Percentiles rank a stretch among this genome's conserved stretches.
phyloP scores from a whole-genome alignment of 1,140 invertebrate species.

The Sinonovacula constricta region DNA sequence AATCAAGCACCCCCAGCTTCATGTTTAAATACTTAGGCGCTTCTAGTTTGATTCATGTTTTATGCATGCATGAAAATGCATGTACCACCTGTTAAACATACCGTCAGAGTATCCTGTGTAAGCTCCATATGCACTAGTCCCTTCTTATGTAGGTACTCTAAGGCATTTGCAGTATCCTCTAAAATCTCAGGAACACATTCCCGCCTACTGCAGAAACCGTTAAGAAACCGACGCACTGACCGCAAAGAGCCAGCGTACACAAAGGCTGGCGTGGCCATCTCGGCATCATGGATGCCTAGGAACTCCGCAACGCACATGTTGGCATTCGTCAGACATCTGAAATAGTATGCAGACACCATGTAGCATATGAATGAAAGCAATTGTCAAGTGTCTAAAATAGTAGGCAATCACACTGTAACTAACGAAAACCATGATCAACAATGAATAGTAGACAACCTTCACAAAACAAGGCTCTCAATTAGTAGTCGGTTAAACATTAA shows the following conservation, averaged over 20 bases:
- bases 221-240: slow-evolving; percentile 50
- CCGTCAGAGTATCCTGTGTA: slow-evolving; percentile 65
- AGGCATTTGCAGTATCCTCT: slow-evolving; percentile 38
- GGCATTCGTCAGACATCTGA: slow-evolving; percentile 51
- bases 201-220: slow-evolving; percentile 34
- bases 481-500: too few relatives aligned
- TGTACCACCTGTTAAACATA: too few relatives aligned
- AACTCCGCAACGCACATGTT: slow-evolving; percentile 49
- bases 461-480: too few relatives aligned
- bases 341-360: too few relatives aligned
- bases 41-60: too few relatives aligned
- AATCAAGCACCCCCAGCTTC: neutral
- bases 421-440: too few relatives aligned
- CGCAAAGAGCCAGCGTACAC: slow-evolving; percentile 55
- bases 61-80: too few relatives aligned
- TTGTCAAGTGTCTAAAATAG: too few relatives aligned
- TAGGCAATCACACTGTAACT: too few relatives aligned
- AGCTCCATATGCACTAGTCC: slow-evolving; percentile 69
- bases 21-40: too few relatives aligned
- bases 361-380: too few relatives aligned
- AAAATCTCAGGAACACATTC: slow-evolving; percentile 49
- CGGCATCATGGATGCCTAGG: slow-evolving; percentile 58
- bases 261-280: slow-evolving; percentile 50
- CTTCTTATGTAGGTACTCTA: slow-evolving; percentile 64
- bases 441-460: too few relatives aligned